phyloP scores from a whole-genome alignment of 2,888 invertebrate species.

The Luperina nickerlii region DNA sequence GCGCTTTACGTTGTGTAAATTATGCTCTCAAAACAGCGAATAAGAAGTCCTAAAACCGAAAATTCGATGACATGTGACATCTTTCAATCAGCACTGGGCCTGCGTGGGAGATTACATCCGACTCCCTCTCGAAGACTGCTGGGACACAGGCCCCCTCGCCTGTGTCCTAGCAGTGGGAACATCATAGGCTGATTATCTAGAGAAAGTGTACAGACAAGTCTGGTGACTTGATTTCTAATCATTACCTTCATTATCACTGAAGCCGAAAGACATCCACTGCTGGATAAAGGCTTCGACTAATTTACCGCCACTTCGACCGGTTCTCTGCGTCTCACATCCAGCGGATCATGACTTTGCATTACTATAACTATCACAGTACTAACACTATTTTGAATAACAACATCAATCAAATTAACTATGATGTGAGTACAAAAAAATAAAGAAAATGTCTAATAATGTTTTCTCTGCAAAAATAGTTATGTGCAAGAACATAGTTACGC shows the following conservation, averaged over 20 bases:
- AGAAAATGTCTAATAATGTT: neutral
- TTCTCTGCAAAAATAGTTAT: neutral
- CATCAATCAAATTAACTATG: neutral
- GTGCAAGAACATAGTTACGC: neutral
- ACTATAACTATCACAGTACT: neutral
- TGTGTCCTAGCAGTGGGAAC: too few relatives aligned
- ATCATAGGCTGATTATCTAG: neutral
- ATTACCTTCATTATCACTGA: neutral
- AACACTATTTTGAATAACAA: neutral
- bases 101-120: too few relatives aligned
- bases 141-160: too few relatives aligned
- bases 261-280: neutral
- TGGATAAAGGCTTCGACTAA: neutral
- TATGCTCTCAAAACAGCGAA: too few relatives aligned
- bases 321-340: neutral
- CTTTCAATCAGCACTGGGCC: too few relatives aligned
- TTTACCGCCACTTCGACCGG: neutral
- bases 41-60: too few relatives aligned
- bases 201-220: neutral
- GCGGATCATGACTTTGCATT: neutral
- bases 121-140: too few relatives aligned
- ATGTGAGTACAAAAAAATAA: neutral
- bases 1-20: too few relatives aligned
- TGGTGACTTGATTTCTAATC: neutral
- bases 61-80: too few relatives aligned